phyloP scores from a whole-genome alignment of 2,888 invertebrate species.

The Hypolimnas misippus region DNA sequence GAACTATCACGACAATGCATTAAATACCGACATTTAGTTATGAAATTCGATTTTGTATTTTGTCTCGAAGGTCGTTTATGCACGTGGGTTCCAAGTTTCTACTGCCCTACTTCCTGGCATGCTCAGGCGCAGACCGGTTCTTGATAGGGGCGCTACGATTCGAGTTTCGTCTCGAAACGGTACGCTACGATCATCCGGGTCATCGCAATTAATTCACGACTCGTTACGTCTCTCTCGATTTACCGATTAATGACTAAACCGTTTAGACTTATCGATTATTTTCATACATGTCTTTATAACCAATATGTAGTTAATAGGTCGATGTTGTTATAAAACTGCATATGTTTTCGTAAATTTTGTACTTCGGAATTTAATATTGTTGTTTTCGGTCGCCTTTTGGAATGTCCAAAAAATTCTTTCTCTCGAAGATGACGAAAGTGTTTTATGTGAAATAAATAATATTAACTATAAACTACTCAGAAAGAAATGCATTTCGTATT shows the following conservation, averaged over 20 bases:
- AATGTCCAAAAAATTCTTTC: no score
- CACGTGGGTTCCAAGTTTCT: slow-evolving; percentile 66
- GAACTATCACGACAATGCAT: slow-evolving; percentile 19
- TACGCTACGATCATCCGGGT: slow-evolving; percentile 61
- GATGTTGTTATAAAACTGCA: no score
- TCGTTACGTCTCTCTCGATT: slow-evolving; percentile 37
- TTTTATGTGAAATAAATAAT: background rate
- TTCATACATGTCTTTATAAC: slow-evolving; percentile 4
- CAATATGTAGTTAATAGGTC: no score
- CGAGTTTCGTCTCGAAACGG: slow-evolving; percentile 59
- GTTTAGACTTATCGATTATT: background rate
- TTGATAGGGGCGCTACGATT: slow-evolving; percentile 52
- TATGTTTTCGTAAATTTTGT: no score
- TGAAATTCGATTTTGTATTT: slow-evolving; percentile 12
- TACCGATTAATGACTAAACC: slow-evolving; percentile 14
- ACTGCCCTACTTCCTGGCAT: slow-evolving; percentile 68
- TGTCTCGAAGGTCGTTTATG: slow-evolving; percentile 69
- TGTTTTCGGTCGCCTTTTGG: no score
- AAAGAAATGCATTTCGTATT: no score
- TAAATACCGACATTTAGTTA: background rate
- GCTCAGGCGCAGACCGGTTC: slow-evolving; percentile 65
- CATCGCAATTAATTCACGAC: slow-evolving; percentile 60
- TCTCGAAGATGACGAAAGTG: no score
- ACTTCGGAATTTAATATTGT: no score
- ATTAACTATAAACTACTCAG: no score